Conservation (phyloP, 2,888 invertebrate genomes). For the Protophormia terraenovae region DNA sequence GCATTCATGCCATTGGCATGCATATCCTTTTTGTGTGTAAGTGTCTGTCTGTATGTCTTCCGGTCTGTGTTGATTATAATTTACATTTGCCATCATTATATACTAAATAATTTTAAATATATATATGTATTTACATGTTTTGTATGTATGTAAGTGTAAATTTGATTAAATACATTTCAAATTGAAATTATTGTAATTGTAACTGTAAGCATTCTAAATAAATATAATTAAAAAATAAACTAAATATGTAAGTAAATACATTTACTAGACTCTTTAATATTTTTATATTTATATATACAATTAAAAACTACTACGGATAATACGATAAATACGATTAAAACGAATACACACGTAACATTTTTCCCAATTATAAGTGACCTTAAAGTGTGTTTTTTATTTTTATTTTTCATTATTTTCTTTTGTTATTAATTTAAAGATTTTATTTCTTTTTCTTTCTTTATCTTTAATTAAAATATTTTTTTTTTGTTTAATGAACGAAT, state of each 20-base stretch:
- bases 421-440: slow-evolving; percentile 9
- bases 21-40: not conserved
- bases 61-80: not conserved
- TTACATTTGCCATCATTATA: not conserved
- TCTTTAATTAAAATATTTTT: slow-evolving; percentile 46
- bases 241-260: slow-evolving; percentile 8
- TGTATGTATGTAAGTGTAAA: not conserved
- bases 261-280: slow-evolving; percentile 31
- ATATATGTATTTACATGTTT: not conserved
- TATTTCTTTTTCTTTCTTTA: slow-evolving; percentile 71
- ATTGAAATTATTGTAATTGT: slow-evolving; percentile 21
- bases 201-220: slow-evolving; percentile 56
- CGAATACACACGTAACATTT: slow-evolving; percentile 75
- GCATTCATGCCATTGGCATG: not conserved
- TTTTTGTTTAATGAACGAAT: slow-evolving; percentile 60
- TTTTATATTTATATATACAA: slow-evolving; percentile 51
- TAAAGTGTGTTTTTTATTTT: slow-evolving; percentile 81
- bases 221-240: slow-evolving; percentile 36
- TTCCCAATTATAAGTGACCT: slow-evolving; percentile 81
- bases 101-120: not conserved
- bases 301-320: slow-evolving; percentile 52
- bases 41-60: not conserved
- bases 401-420: slow-evolving; percentile 61
- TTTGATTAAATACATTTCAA: slow-evolving; percentile 8
- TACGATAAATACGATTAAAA: slow-evolving; percentile 51